Percentiles rank a stretch among this genome's conserved stretches.
These are phyloP conservation scores for Dicyrtomina minuta DNA, from an alignment of 2,888 invertebrate genomes.

Conservation along the genomic window DNA sequence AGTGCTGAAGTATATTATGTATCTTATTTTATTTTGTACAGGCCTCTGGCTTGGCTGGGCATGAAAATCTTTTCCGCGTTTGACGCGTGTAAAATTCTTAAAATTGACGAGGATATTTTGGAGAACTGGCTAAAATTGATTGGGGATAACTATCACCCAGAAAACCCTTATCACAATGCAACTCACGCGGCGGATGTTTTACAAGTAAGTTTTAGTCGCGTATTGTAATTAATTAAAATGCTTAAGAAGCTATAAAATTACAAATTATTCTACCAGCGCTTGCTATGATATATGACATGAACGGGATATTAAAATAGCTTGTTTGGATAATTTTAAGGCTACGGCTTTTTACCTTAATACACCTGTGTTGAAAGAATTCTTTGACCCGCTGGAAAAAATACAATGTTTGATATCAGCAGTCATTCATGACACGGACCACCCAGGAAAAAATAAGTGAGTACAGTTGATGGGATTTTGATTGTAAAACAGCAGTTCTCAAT, in stretches of 20 bases:
- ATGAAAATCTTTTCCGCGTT: constrained; percentile 29
- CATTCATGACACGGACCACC: constrained; percentile 34
- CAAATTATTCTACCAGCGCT: no score
- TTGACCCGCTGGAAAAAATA: constrained; percentile 28
- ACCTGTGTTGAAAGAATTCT: background rate
- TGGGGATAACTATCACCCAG: constrained; percentile 25
- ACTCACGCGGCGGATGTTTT: constrained; percentile 35
- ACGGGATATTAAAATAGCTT: no score
- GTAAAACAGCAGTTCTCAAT: background rate
- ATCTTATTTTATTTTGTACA: background rate
- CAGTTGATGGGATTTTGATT: background rate
- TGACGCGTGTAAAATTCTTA: constrained; percentile 4
- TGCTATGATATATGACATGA: no score
- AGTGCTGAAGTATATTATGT: no score
- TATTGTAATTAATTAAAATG: no score
- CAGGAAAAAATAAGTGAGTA: constrained; percentile 28
- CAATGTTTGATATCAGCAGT: constrained; percentile 28
- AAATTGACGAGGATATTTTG: constrained; percentile 16
- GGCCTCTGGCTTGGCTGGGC: constrained; percentile 29
- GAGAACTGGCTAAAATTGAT: constrained; percentile 30
- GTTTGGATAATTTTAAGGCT: constrained; percentile 18
- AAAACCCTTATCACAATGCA: constrained; percentile 35
- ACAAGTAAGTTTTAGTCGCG: constrained; percentile 23
- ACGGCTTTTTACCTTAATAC: constrained; percentile 28
- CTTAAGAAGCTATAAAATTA: no score